Base-by-base conservation (phyloP, 2,113 vertebrate species). In the Entelurus aequoreus region DNA sequence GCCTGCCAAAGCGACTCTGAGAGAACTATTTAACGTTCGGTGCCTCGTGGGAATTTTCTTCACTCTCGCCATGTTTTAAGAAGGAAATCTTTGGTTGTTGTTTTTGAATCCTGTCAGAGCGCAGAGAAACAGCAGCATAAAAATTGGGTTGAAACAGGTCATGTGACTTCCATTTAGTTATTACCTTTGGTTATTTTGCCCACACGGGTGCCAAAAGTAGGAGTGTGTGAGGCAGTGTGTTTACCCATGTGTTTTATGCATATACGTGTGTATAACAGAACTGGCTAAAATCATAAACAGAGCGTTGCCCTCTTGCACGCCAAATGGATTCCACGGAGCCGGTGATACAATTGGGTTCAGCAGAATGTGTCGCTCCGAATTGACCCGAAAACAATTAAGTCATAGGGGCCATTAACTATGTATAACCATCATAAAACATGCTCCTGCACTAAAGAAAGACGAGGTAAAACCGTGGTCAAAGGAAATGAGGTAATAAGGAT, bases 401-500 rank as follows among this genome's bases (percentile, higher is more conserved):
- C 84, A 86, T 84, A 85, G 85, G 84, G 82, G 64, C 83, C 87
- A 89, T 89, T 89, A 86, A 86, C 76, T 83, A 86, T 72, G 80
- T 84, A 86, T 84, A 86, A 85, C 80, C 84, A 81, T 82, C 88
- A 89, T 90, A 90, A 90, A 90, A 84, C 81, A 86, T 88, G 85
- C 83, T 82, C 71, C 78, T 84, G 72, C 64, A 55, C 57, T 61
- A 74, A 74, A 70, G 77, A 75, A 84, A 75, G 72, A 82, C 68
- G 80, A 75, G 88, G 87, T 89, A 90, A 84, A 83, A 72, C 61
- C 55, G 68, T 89, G 88, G 88, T 88, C 88, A 89, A 81, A 88
- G 89, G 87, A 90, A 90, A 90, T 91, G 88, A 91, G 85, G 86
- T 90, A 89, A 90, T 90, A 89, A 88, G 82, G 80, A 83, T 78